Evolutionary conservation across 2,113 vertebrate species (phyloP), one percentile per base, ranked within the genome.

Genomic region (Rhagologus leucostigma): DNA sequence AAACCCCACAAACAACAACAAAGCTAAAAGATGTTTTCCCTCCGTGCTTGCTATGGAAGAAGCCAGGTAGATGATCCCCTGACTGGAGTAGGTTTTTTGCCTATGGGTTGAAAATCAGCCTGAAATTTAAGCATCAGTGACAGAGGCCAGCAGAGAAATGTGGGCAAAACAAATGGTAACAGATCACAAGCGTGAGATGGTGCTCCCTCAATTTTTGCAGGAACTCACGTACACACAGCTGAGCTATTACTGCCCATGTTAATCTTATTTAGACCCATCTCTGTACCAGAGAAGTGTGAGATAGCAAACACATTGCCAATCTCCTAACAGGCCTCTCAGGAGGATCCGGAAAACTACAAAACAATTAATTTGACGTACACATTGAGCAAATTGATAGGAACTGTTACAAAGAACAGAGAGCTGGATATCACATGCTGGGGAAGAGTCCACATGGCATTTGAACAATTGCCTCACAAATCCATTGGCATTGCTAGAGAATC

Each of bases 341-440:
- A 60, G 33, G 22, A 93, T 60, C 21, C 11, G 0, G 27, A 87
- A 94, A 95, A 90, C 92, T 77, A 77, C 42, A 67, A n/a, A 90
- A 53, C 80, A 92, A 89, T 89, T 87, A 50, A 84, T 93, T 62
- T 90, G 63, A 85, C 0, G 0, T 32, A 85, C 8, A 0, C 16
- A n/a, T 19, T 42, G 62, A 76, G 65, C 42, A 77, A 92, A 86
- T 81, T 74, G 71, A 81, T 63, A 93, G 86, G 35, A 92, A 74
- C 27, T 64, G 55, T 88, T 87, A 44, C 35, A 86, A 87, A 74
- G 65, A 88, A 59, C 42, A 59, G 59, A 86, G 65, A 83, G 24
- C 32, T 53, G 22, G 63, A n/a, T 50, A 35, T 8, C 57, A 56
- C 5, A 22, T 55, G 65, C 24, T 75, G 46, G 23, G 42, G 57